These are phyloP conservation scores for Helobdella robusta DNA, from an alignment of 2,888 invertebrate genomes.

Conservation along the genomic window DNA sequence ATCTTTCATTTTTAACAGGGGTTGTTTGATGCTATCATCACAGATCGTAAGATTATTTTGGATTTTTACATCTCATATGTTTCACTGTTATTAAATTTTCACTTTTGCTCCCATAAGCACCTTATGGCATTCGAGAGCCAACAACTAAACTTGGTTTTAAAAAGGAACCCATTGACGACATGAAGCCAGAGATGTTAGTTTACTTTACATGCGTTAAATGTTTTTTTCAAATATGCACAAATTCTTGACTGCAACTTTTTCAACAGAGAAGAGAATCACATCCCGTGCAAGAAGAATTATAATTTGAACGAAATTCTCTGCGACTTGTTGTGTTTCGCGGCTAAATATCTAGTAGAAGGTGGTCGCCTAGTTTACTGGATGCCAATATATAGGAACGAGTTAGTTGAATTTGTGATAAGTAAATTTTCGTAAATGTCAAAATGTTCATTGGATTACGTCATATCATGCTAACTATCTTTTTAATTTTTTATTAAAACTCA, in stretches of 20 bases:
- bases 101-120: slow-evolving; percentile 62
- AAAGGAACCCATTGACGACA: slow-evolving; percentile 56
- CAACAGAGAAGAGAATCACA: slow-evolving; percentile 5
- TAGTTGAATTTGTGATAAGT: slow-evolving; percentile 33
- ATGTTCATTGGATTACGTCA: background rate
- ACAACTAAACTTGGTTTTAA: slow-evolving; percentile 79
- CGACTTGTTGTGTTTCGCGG: slow-evolving; percentile 76
- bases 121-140: slow-evolving; percentile 91
- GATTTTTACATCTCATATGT: background rate
- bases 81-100: background rate
- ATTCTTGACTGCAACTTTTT: background rate
- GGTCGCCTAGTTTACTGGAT: slow-evolving; percentile 90
- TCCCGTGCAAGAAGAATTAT: slow-evolving; percentile 65
- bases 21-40: slow-evolving; percentile 80
- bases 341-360: slow-evolving; percentile 63
- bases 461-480: background rate
- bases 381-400: slow-evolving; percentile 61
- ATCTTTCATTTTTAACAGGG: too few species aligned
- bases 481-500: background rate
- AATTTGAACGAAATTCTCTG: slow-evolving; percentile 68
- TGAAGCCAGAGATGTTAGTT: too few species aligned
- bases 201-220: too few species aligned
- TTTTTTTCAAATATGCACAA: background rate
- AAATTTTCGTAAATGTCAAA: background rate
- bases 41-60: slow-evolving; percentile 60